phyloP scores from a whole-genome alignment of 2,113 vertebrate genomes.

The Zosterops pallidus region DNA sequence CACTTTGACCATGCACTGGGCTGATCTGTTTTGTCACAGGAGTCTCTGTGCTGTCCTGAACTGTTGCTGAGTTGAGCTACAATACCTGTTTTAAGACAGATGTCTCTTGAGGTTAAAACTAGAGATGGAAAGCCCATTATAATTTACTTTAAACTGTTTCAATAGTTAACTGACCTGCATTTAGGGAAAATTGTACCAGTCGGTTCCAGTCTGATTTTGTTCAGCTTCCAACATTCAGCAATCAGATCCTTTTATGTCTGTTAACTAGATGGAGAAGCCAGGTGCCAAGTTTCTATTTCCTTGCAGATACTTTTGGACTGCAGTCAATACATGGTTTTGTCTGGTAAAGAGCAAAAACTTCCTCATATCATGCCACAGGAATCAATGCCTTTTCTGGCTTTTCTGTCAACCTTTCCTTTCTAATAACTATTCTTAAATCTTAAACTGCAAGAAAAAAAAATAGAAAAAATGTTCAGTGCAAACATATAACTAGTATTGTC shows the following conservation, averaged over 20 bases:
- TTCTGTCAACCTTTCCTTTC: neutral
- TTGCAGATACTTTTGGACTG: neutral
- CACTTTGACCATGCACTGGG: neutral
- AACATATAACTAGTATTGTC: neutral
- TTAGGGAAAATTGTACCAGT: neutral
- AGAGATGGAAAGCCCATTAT: neutral
- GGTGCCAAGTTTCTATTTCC: neutral
- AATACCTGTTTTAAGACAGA: neutral
- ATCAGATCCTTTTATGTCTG: neutral
- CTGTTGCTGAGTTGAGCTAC: neutral
- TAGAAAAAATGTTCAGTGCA: neutral
- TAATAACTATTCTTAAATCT: neutral
- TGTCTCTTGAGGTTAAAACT: neutral
- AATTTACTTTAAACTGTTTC: neutral
- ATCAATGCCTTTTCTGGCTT: neutral
- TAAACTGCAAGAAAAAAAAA: neutral
- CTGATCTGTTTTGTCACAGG: neutral
- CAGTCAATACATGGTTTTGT: neutral
- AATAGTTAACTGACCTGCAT: neutral
- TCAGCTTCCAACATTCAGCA: neutral
- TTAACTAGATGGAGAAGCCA: neutral
- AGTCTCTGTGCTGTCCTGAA: neutral
- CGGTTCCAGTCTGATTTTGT: neutral
- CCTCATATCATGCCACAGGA: neutral
- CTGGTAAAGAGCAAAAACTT: neutral